A percentile compares a stretch with the other conserved stretches of the same genome.
These are phyloP conservation scores for Pitangus sulphuratus DNA, from an alignment of 2,797 vertebrate genomes.

Conservation along the genomic window DNA sequence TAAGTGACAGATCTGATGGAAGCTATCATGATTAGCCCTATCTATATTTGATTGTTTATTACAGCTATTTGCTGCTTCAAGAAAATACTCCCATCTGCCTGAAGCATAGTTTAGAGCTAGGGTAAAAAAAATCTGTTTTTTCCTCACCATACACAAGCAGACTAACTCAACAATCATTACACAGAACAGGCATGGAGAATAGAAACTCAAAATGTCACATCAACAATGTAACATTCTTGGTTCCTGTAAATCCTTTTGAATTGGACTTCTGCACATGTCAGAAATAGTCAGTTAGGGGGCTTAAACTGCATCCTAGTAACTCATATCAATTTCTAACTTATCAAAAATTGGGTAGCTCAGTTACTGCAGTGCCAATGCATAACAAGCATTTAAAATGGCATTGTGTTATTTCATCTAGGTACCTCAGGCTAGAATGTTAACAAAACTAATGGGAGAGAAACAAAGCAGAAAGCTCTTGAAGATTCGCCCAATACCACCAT, in stretches of 20 bases:
- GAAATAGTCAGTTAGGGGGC: background rate
- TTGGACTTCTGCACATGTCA: background rate
- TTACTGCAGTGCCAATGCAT: background rate
- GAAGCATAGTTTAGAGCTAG: conserved; percentile 31
- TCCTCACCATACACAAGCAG: background rate
- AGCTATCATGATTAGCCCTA: background rate
- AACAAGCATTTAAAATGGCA: background rate
- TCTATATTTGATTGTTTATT: conserved; percentile 61
- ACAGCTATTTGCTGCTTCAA: conserved; percentile 51
- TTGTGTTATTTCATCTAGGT: background rate
- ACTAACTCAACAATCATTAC: conserved; percentile 25
- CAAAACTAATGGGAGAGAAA: background rate
- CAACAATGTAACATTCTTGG: background rate
- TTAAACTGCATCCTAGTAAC: background rate
- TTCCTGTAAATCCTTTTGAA: conserved; percentile 5
- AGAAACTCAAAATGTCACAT: conserved; percentile 14
- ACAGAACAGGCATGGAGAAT: background rate
- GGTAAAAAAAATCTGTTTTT: conserved; percentile 21
- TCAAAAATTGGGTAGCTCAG: background rate
- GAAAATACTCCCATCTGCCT: conserved; percentile 52
- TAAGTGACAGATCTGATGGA: conserved; percentile 23
- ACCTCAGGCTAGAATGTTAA: background rate
- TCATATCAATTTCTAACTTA: background rate
- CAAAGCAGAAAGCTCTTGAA: background rate
- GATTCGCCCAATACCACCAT: background rate